Evolutionary conservation across 2,888 invertebrate genomes (phyloP), one percentile per base, ranked within the genome.

Genomic region (Neoascia interrupta): DNA sequence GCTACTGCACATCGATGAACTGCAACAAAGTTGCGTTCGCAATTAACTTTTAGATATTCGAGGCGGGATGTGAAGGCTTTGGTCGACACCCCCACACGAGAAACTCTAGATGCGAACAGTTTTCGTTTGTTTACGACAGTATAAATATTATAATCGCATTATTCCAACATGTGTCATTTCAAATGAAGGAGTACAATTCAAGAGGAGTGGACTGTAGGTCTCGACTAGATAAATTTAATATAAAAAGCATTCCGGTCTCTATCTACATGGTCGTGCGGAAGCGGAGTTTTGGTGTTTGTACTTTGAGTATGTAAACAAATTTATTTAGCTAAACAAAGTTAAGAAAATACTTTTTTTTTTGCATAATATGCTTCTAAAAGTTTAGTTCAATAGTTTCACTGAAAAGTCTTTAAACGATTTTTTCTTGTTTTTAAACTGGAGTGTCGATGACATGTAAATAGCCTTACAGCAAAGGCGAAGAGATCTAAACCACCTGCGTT

Each of bases 91-190:
- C n/a, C n/a, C n/a, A n/a, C n/a, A n/a, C n/a, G n/a, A n/a, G n/a
- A n/a, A n/a, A n/a, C n/a, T n/a, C n/a, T n/a, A n/a, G n/a, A n/a
- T n/a, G n/a, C 31, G 36, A 63, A 56, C 39, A 19, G 45, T 28
- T 31, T 15, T 45, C 70, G 58, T 76, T 76, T 76, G 70, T 70
- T 76, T 64, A 53, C 69, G 53, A 64, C 18, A 63, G 56, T 53
- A 56, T 75, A 70, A 75, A 70, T 64, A 76, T 70, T 64, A 76
- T 70, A 76, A 76, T 53, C 53, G 63, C 49, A n/a, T n/a, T 70
- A 34, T 76, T 76, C n/a, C 63, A 70, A 70, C 70, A 70, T 76
- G 75, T 76, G 75, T 76, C 70, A 70, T 64, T 70, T 63, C n/a
- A n/a, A n/a, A n/a, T n/a, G n/a, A n/a, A n/a, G n/a, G n/a, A n/a